Base-by-base conservation (phyloP, 1,140 invertebrate species). In the Drosophila yakuba region DNA sequence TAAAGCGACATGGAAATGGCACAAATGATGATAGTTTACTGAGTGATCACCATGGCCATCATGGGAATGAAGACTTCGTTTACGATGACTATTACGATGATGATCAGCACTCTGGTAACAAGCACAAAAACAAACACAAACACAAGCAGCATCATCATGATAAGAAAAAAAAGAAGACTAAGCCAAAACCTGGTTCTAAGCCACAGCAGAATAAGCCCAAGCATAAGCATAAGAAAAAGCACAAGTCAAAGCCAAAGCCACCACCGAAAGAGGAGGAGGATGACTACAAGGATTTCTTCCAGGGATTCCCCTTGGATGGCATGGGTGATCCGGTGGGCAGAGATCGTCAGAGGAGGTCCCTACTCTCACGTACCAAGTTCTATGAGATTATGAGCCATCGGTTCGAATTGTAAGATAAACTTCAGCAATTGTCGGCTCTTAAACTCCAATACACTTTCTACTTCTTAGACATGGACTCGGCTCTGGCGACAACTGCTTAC, bases 281-380 rank as follows among this genome's bases (percentile, higher is more conserved):
- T 35, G 78, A 86, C 20, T 72, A 82, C 39, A 75, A 88, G 60
- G 84, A 88, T 11, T 88, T 89, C 48, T 86, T 88, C 17, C 60
- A 83, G 47, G 83, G 64, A 4, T 66, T 62, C 8, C 73, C 81
- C 8, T 8, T 67, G 2, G 48, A 83, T 43, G 58, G 72, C 7
- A 59, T 59, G 39, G 77, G 75, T 1, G 43, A 66, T 3, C 44
- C 64, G 0, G 23, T 52, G 38, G 45, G 36, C 12, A 48, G 59
- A 25, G 23, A 35, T 36, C 68, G 61, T 12, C 28, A 38, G 8
- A 54, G 54, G 28, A 51, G 76, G 20, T 66, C 89, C 0, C 28
- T 91, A 23, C 57, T 91, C 3, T 78, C 90, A 5, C 72, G 90
- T 2, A 62, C 62, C 12, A 89, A 76, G 14, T 83, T 91, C 60